These are phyloP conservation scores for Athalia circularis DNA, from an alignment of 2,888 invertebrate genomes.

Conservation along the genomic window DNA sequence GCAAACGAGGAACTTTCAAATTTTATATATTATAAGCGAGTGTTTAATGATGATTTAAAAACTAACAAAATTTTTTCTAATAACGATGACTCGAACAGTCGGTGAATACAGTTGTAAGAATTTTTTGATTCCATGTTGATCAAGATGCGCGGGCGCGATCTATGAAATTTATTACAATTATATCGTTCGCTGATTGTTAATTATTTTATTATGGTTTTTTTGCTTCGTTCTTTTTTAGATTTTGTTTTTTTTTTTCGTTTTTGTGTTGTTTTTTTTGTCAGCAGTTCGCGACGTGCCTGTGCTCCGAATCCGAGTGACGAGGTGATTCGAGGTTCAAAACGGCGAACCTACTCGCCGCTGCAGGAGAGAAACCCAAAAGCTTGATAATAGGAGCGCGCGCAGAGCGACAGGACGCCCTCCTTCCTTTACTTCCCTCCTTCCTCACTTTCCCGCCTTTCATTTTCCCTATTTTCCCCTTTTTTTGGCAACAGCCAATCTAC, in stretches of 20 bases:
- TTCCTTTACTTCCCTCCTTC: not conserved
- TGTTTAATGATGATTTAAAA: not conserved
- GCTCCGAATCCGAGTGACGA: constrained; percentile 56
- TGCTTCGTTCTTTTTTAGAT: constrained; percentile 28
- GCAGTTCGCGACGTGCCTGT: constrained; percentile 49
- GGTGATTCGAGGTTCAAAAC: constrained; percentile 59
- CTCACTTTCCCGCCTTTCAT: not conserved
- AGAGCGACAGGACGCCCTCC: not conserved
- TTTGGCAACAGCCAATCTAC: constrained; percentile 6
- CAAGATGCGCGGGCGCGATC: too few species aligned
- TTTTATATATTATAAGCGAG: constrained; percentile 16
- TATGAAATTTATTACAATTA: too few species aligned
- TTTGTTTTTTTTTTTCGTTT: constrained; percentile 16
- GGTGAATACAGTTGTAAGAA: constrained; percentile 10
- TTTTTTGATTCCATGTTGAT: constrained; percentile 17
- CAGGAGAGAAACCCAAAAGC: constrained; percentile 2
- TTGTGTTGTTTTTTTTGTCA: not conserved
- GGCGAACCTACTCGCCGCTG: constrained; percentile 44
- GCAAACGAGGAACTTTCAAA: constrained; percentile 19
- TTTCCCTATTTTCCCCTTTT: constrained; percentile 29
- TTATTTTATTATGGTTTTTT: constrained; percentile 29
- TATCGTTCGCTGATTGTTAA: not conserved
- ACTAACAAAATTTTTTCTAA: not conserved
- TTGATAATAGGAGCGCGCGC: not conserved
- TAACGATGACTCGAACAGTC: constrained; percentile 16